Evolutionary conservation across 2,113 vertebrate species (phyloP).

Genomic region (Ranitomeya imitator): DNA sequence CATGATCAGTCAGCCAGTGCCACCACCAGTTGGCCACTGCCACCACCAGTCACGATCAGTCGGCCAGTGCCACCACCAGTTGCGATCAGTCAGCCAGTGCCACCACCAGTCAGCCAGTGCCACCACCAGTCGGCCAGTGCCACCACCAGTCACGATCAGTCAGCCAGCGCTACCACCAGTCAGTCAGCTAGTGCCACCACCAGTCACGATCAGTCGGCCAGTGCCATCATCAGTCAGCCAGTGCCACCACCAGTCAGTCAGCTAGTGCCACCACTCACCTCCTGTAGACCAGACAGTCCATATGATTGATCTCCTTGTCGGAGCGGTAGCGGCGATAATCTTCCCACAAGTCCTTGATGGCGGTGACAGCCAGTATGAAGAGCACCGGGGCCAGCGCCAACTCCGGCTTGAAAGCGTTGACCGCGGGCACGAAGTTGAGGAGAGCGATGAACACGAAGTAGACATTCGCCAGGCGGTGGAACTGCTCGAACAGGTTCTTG

Average conservation of each 20-base stretch:
- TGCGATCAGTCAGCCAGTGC: no score
- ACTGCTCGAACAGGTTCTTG: conserved; percentile 97
- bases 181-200: conserved; percentile 61
- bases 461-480: conserved; percentile 93
- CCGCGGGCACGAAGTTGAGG: conserved; percentile 90
- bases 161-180: accelerated
- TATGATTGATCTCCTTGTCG: conserved; percentile 93
- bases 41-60: accelerated
- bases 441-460: conserved; percentile 97
- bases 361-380: conserved; percentile 93
- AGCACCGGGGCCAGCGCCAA: conserved; percentile 90
- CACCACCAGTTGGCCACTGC: conserved; percentile 62
- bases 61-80: conserved; percentile 67
- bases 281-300: conserved; percentile 93
- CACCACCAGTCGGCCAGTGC: no score
- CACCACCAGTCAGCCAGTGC: no score
- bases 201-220: accelerated
- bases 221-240: conserved; percentile 87
- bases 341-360: conserved; percentile 97
- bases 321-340: conserved; percentile 93
- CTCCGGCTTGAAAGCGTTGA: conserved; percentile 94
- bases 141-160: no score
- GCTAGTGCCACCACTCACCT: conserved; percentile 71
- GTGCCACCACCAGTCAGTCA: conserved; percentile 29
- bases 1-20: accelerated